Evolutionary conservation across 1,140 invertebrate genomes (phyloP).

Genomic region (Leptopilina clavipes): DNA sequence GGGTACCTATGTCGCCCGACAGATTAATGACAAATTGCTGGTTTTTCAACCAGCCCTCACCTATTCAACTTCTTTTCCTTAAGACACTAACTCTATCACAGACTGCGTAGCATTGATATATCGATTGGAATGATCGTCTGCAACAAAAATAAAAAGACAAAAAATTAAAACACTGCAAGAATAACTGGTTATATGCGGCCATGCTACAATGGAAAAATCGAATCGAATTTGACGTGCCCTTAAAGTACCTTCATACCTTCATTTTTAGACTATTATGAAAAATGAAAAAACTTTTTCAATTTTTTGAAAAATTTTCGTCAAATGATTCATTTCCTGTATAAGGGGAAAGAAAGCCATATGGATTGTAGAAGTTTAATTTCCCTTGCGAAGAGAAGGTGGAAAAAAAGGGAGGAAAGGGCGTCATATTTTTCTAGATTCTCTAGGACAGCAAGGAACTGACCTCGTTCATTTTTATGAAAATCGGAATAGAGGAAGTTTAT

Average conservation of each 20-base stretch:
- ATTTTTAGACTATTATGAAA: too few relatives aligned
- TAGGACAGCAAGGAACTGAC: neutral
- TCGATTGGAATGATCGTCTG: slow-evolving; percentile 42
- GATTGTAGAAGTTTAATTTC: too few relatives aligned
- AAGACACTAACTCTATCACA: slow-evolving; percentile 45
- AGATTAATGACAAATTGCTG: slow-evolving; percentile 45
- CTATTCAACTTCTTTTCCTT: slow-evolving; percentile 32
- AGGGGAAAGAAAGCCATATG: too few relatives aligned
- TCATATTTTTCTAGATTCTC: slow-evolving; percentile 19
- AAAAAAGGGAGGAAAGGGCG: neutral
- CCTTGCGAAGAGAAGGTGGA: too few relatives aligned
- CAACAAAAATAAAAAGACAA: slow-evolving; percentile 38
- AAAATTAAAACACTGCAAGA: too few relatives aligned
- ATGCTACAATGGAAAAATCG: too few relatives aligned
- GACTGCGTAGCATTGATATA: slow-evolving; percentile 61
- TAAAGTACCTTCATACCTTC: too few relatives aligned
- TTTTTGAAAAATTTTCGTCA: too few relatives aligned
- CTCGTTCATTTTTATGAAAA: slow-evolving; percentile 1
- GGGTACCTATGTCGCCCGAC: slow-evolving; percentile 59
- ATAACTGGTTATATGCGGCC: too few relatives aligned
- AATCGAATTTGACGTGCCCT: too few relatives aligned
- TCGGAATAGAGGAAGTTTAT: slow-evolving; percentile 16
- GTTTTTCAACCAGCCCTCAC: slow-evolving; percentile 47
- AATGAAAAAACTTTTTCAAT: too few relatives aligned
- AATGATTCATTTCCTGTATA: too few relatives aligned